Evolutionary conservation across 2,797 vertebrate species (phyloP), one percentile per base, ranked within the genome.

Genomic region (Hydrolagus colliei): DNA sequence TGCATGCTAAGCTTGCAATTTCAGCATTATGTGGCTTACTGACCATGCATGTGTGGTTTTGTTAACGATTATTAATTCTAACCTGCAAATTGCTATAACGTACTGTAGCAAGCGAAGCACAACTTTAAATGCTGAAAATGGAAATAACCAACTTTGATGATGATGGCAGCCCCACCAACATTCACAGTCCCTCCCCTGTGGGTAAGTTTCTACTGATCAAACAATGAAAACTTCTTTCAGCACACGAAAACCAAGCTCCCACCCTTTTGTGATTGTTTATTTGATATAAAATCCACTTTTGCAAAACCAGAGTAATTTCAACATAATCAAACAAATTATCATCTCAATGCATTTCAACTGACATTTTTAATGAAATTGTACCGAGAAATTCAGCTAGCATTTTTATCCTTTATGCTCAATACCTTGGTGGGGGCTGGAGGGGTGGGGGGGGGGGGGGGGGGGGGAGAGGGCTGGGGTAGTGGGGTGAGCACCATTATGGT

Each of bases 101-200:
- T 84, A n/a, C 79, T 71, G 32, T 35, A 84, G 79, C 65, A 84
- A 84, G 65, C 35, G 65, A 68, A 52, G 79, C 32, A 10, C 71
- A 67, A 35, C 71, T 71, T 84, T 84, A 67, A 84, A 84, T 68
- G 79, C 71, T 84, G 79, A 84, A 84, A 84, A 84, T 84, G 79
- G 79, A 84, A 71, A 35, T 84, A 71, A n/a, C 65, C 79, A 84
- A 84, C 79, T 71, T 71, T 63, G 52, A 1, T 77, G 75, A 61
- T 77, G 79, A 84, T 67, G 79, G 3, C 79, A 84, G 52, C 79
- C 65, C 65, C 65, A 41, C 27, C 65, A 68, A 71, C 79, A 41
- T n/a, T 71, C 65, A 52, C 71, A 84, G 32, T 84, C 41, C 67
- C 32, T 41, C 32, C 2, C 32, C 67, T 35, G 27, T 84, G 27